phyloP scores from a whole-genome alignment of 2,113 vertebrate species.

The Cathartes aura region DNA sequence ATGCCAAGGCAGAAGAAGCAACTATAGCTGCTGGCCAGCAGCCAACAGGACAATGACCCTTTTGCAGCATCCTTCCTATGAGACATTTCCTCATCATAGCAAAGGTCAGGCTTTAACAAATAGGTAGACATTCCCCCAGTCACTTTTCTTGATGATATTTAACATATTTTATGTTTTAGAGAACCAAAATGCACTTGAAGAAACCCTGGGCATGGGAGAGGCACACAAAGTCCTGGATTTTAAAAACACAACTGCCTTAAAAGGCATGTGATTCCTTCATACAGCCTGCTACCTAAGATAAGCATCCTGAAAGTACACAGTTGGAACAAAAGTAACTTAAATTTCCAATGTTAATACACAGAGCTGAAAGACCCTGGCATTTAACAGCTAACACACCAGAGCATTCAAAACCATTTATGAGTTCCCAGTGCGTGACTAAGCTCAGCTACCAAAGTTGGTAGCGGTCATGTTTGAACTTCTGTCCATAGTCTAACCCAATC shows the following conservation, averaged over 20 bases:
- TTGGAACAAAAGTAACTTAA: not conserved
- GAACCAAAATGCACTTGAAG: not conserved
- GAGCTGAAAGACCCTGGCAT: not conserved
- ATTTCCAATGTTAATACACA: not conserved
- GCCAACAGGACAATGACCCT: not conserved
- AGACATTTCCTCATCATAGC: not conserved
- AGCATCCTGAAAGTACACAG: not conserved
- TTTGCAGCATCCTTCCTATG: not conserved
- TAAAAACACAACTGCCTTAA: not conserved
- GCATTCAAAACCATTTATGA: not conserved
- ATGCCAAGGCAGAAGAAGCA: not conserved
- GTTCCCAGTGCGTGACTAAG: not conserved
- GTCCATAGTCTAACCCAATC: not conserved
- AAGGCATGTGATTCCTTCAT: not conserved
- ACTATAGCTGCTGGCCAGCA: not conserved
- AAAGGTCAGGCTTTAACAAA: not conserved
- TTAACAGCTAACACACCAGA: not conserved
- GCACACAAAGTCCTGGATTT: not conserved
- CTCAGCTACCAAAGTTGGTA: not conserved
- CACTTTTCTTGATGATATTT: not conserved
- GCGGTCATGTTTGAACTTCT: not conserved
- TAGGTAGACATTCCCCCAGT: no score
- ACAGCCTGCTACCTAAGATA: not conserved
- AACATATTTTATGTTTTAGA: not conserved
- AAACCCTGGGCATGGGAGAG: fast-evolving